These are phyloP conservation scores for Hormiphora californensis DNA, from an alignment of 37 sponge, comb jelly and placozoan species.

Conservation along the genomic window DNA sequence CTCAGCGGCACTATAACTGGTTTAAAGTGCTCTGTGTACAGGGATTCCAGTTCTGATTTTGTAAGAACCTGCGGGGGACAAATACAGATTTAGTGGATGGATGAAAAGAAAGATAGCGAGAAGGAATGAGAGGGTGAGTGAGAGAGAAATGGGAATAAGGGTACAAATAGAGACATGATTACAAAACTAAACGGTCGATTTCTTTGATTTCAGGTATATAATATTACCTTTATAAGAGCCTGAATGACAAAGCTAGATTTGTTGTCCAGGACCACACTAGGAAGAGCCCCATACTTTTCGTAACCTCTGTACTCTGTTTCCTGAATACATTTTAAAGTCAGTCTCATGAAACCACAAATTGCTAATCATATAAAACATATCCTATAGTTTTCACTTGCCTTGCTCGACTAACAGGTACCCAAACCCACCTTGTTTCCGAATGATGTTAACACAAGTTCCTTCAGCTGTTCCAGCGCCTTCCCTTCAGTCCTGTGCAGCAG, in stretches of 20 bases:
- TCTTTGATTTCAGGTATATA: too few species aligned
- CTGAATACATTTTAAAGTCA: too few species aligned
- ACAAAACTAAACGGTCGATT: not conserved
- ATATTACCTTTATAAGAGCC: not conserved
- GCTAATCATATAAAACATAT: too few species aligned
- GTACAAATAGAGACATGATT: not conserved
- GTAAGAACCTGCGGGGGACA: not conserved
- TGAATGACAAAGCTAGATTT: constrained; percentile 37
- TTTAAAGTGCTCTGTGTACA: constrained; percentile 15
- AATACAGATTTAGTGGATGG: not conserved
- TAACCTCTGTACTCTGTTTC: not conserved
- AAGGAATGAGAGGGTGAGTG: not conserved
- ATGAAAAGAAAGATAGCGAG: too few species aligned
- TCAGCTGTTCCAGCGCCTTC: not conserved
- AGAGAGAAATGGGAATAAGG: not conserved
- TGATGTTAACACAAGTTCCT: not conserved
- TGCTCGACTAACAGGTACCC: too few species aligned
- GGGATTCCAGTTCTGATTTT: not conserved
- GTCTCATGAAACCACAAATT: too few species aligned
- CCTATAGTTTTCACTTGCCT: too few species aligned
- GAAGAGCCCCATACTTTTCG: constrained; percentile 20
- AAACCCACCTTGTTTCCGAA: constrained; percentile 34
- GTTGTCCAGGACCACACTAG: not conserved
- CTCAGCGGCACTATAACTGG: not conserved
- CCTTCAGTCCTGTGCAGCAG: not conserved